Conservation (phyloP, 1,140 invertebrate genomes). For the Neuroterus valhalla region DNA sequence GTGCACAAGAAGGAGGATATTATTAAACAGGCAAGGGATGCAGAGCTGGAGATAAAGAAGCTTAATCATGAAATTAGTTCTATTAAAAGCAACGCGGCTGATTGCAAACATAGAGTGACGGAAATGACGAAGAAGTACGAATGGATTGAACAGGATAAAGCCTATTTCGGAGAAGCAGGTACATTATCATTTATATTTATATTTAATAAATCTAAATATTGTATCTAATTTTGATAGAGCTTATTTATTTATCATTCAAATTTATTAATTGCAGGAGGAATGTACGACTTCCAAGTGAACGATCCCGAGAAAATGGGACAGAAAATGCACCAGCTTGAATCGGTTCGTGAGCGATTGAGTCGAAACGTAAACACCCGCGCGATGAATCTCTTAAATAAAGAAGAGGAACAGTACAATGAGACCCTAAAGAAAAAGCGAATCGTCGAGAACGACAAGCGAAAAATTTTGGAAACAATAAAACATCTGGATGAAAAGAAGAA, state of each 20-base stretch:
- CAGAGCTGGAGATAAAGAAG: slow-evolving; percentile 87
- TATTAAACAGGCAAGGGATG: slow-evolving; percentile 79
- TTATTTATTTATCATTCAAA: slow-evolving; percentile 23
- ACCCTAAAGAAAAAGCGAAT: slow-evolving; percentile 87
- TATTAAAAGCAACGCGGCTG: slow-evolving; percentile 70
- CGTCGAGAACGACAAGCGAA: slow-evolving; percentile 90
- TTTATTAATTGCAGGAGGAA: slow-evolving; percentile 60
- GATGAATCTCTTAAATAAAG: slow-evolving; percentile 88
- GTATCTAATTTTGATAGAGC: slow-evolving; percentile 20
- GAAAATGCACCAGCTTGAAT: slow-evolving; percentile 79
- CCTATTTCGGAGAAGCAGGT: slow-evolving; percentile 85
- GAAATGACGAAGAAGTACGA: slow-evolving; percentile 77
- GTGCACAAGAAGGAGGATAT: slow-evolving; percentile 82
- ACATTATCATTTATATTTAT: slow-evolving; percentile 54
- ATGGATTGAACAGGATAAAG: slow-evolving; percentile 88
- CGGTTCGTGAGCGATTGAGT: slow-evolving; percentile 83
- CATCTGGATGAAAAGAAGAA: slow-evolving; percentile 94
- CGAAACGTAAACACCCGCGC: slow-evolving; percentile 89
- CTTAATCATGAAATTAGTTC: slow-evolving; percentile 82
- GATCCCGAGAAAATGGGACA: slow-evolving; percentile 74
- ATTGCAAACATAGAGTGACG: slow-evolving; percentile 70
- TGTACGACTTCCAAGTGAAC: slow-evolving; percentile 70
- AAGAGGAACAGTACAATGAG: slow-evolving; percentile 90
- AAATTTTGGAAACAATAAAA: slow-evolving; percentile 88
- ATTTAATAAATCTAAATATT: slow-evolving; percentile 7